phyloP scores from a whole-genome alignment of 2,797 vertebrate genomes.

The Sebastiscus tertius region DNA sequence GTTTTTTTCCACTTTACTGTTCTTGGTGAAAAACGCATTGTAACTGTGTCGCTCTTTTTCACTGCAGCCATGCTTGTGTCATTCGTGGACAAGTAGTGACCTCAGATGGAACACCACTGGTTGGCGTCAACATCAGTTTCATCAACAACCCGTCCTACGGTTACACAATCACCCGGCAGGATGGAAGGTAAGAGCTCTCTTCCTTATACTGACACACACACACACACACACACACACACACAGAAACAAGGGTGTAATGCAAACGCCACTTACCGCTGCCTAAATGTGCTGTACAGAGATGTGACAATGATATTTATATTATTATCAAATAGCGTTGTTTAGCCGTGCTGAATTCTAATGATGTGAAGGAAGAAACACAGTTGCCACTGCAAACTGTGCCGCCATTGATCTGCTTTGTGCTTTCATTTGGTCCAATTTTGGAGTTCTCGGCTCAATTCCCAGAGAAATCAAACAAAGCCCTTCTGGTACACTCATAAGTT shows the following conservation, averaged over 20 bases:
- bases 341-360: slow-evolving; percentile 46
- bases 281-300: slow-evolving; percentile 1
- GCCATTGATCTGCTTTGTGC: slow-evolving; percentile 73
- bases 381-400: slow-evolving; percentile 64
- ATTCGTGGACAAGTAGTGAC: slow-evolving; percentile 98
- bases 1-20: background rate
- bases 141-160: slow-evolving; percentile 92
- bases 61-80: slow-evolving; percentile 92
- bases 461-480: slow-evolving; percentile 80
- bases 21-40: background rate
- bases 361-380: slow-evolving; percentile 43
- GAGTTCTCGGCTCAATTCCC: slow-evolving; percentile 78
- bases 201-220: background rate
- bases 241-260: background rate
- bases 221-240: background rate
- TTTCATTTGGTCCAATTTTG: slow-evolving; percentile 77
- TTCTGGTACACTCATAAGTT: slow-evolving; percentile 76
- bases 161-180: slow-evolving; percentile 96
- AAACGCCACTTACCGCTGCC: background rate
- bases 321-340: slow-evolving; percentile 43
- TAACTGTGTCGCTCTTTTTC: slow-evolving; percentile 1
- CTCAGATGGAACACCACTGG: slow-evolving; percentile 94
- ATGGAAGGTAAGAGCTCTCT: slow-evolving; percentile 89
- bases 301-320: slow-evolving; percentile 42
- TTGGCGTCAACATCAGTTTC: slow-evolving; percentile 98